Evolutionary conservation across 2,797 vertebrate species (phyloP).

Genomic region (Limnodromus scolopaceus): DNA sequence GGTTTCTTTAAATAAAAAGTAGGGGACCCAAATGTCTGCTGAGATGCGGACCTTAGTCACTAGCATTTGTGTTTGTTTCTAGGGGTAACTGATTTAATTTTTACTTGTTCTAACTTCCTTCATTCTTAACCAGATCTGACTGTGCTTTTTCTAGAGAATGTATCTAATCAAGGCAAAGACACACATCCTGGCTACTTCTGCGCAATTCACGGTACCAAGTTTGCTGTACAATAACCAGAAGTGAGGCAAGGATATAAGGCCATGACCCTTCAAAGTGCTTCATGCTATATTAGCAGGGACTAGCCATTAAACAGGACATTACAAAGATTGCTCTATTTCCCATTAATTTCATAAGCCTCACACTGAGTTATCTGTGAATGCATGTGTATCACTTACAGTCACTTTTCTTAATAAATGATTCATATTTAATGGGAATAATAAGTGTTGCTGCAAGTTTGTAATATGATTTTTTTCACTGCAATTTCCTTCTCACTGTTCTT

Average conservation of each 20-base stretch:
- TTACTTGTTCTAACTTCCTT: neutral
- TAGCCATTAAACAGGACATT: constrained; percentile 50
- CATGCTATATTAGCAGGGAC: constrained; percentile 28
- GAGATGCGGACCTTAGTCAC: neutral
- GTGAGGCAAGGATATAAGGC: constrained; percentile 8
- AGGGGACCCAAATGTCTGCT: neutral
- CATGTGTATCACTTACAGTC: constrained; percentile 32
- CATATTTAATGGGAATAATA: constrained; percentile 69
- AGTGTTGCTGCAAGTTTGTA: constrained; percentile 53
- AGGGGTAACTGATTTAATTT: constrained; percentile 31
- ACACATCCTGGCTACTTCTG: neutral
- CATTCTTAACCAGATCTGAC: neutral
- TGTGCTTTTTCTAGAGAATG: neutral
- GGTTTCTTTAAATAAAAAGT: neutral
- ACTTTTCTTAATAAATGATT: constrained; percentile 64
- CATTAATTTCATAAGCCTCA: constrained; percentile 18
- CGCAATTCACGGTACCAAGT: rapidly evolving
- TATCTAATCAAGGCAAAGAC: neutral
- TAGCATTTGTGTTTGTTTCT: constrained; percentile 3
- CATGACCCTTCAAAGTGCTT: neutral
- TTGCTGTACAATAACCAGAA: constrained; percentile 23
- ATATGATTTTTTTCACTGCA: constrained; percentile 49
- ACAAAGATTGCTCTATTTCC: constrained; percentile 24
- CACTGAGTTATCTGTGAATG: constrained; percentile 24
- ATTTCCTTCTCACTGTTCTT: constrained; percentile 67